These are phyloP conservation scores for Tragelaphus eurycerus DNA, from an alignment of 2,797 vertebrate genomes.

Conservation along the genomic window DNA sequence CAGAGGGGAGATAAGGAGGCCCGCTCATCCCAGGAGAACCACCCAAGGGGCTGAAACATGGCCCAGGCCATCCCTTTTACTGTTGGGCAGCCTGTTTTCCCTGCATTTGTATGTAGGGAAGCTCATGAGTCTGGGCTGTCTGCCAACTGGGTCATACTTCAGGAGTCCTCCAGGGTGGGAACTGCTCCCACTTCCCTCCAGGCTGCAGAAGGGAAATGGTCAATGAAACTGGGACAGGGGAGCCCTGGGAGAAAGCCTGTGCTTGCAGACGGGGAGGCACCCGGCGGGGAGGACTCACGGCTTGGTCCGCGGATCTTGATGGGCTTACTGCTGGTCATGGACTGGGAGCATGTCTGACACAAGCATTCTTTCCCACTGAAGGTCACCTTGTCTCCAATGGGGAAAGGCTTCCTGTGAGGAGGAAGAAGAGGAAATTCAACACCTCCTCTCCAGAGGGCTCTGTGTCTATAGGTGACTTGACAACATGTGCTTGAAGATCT, in stretches of 20 bases:
- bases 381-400: constrained; percentile 98
- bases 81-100: background rate
- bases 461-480: background rate
- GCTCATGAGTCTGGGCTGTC: background rate
- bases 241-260: background rate
- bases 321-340: constrained; percentile 93
- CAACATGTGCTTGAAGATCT: background rate
- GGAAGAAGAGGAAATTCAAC: constrained; percentile 1
- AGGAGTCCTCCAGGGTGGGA: constrained; percentile 8
- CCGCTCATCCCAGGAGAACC: background rate
- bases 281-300: constrained; percentile 87
- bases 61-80: background rate
- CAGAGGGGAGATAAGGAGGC: background rate
- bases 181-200: background rate
- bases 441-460: background rate
- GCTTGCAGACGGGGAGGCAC: background rate
- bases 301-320: constrained; percentile 98
- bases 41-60: background rate
- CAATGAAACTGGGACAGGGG: background rate
- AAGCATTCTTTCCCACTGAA: constrained; percentile 98
- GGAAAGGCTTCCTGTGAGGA: constrained; percentile 93
- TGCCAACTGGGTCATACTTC: constrained; percentile 41
- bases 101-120: background rate
- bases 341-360: constrained; percentile 96
- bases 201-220: background rate